Evolutionary conservation across 2,797 vertebrate species (phyloP).

Genomic region (Distichodus sexfasciatus): DNA sequence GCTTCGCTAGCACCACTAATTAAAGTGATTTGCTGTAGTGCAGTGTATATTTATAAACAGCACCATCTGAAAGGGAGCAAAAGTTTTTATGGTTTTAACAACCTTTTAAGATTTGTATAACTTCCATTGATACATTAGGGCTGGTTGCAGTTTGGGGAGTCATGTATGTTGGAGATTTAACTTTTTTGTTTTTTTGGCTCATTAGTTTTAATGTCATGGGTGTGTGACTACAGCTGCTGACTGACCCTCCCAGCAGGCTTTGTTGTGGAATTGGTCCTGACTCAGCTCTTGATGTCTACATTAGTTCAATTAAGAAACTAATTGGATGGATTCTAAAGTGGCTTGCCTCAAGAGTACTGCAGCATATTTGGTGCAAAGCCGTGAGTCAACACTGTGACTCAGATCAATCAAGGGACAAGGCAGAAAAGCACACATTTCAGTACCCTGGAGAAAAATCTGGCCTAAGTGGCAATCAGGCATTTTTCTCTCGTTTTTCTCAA

Average conservation of each 20-base stretch:
- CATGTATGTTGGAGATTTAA: too few relatives aligned
- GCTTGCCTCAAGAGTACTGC: background rate
- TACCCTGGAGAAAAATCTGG: background rate
- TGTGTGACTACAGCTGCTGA: background rate
- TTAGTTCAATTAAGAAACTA: conserved; percentile 25
- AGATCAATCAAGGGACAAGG: background rate
- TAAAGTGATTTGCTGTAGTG: too few relatives aligned
- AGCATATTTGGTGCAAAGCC: background rate
- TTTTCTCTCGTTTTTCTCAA: background rate
- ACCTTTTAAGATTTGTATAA: too few relatives aligned
- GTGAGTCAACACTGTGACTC: conserved; percentile 3
- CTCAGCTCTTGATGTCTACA: conserved; percentile 21
- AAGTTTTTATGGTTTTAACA: too few relatives aligned
- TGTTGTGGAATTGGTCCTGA: background rate
- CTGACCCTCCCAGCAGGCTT: conserved; percentile 5
- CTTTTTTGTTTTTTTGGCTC: background rate
- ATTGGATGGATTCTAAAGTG: conserved; percentile 19
- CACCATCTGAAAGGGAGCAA: too few relatives aligned
- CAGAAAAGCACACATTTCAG: background rate
- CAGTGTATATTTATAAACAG: too few relatives aligned
- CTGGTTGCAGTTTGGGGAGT: too few relatives aligned
- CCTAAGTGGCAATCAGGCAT: background rate
- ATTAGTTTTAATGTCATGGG: background rate
- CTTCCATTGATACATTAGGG: too few relatives aligned
- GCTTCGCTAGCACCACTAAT: too few relatives aligned